Evolutionary conservation across 2,797 vertebrate species (phyloP), one percentile per base, ranked within the genome.

Genomic region (Coilia nasus): DNA sequence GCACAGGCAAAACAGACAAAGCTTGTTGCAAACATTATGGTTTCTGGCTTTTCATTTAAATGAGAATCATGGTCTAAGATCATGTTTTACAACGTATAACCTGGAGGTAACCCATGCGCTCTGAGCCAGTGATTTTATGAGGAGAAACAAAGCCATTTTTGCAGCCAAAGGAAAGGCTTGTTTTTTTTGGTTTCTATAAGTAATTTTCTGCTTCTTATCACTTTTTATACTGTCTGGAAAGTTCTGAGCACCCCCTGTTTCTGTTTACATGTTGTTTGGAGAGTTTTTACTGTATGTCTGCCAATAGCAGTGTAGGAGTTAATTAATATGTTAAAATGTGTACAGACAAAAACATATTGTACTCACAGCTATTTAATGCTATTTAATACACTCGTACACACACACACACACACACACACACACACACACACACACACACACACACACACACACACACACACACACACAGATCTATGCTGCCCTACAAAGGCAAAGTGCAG

Each of bases 121-220:
- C 60, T 64, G 60, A 78, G 71, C 71, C 71, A 78, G 71, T 78
- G 31, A 21, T 78, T 78, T 78, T 78, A 78, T 44, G 71, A 19
- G 35, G 41, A 78, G 71, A 19, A 78, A 78, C 31, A 78, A 78
- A 44, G 71, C 3, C 17, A 10, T 21, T 6, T 44, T 78, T 78
- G 35, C 17, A 78, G 71, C 71, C 71, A 44, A 78, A 78, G 71
- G 5, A 59, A 59, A 59, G 21, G 57, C 17, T 78, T 78, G 71
- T 78, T 78, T 78, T 78, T 78, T 6, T 78, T 78, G 71, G 19
- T 35, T 21, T 78, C 35, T 78, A 44, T 41, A 44, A 44, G 71
- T 17, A 7, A 4, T 78, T 78, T 44, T 44, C 71, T 44, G 31
- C 23, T 41, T 78, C 17, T 78, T 35, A 78, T 21, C 35, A 78